Percentiles rank a stretch among this genome's conserved stretches.
Conservation (phyloP, 2,113 vertebrate species). For the Cynocephalus volans region DNA sequence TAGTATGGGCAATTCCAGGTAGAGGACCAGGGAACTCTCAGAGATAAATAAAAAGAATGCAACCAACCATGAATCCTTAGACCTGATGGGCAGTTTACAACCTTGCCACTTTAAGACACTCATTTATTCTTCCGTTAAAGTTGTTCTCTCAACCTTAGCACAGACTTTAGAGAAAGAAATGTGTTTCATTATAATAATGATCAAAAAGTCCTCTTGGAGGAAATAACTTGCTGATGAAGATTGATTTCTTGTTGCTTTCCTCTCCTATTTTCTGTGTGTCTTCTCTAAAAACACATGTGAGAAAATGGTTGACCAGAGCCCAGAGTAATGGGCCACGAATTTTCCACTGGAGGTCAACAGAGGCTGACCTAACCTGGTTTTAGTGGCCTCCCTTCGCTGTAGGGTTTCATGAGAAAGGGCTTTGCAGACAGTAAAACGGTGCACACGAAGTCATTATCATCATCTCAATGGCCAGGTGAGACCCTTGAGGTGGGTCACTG, state of each 20-base stretch:
- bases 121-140: conserved; percentile 47
- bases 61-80: conserved; percentile 22
- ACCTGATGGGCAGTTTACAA: conserved; percentile 36
- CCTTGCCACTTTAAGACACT: neutral
- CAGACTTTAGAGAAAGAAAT: conserved; percentile 54
- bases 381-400: neutral
- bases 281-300: conserved; percentile 49
- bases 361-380: conserved; percentile 11
- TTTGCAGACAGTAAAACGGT: neutral
- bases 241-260: conserved; percentile 47
- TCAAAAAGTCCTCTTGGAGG: conserved; percentile 64
- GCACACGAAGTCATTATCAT: neutral
- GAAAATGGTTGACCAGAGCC: neutral
- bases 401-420: neutral
- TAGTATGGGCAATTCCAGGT: conserved; percentile 17
- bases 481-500: neutral
- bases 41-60: conserved; percentile 54
- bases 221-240: conserved; percentile 72
- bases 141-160: conserved; percentile 57
- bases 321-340: conserved; percentile 11
- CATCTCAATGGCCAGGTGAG: neutral
- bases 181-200: conserved; percentile 47
- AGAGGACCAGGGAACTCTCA: neutral
- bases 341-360: neutral
- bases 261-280: conserved; percentile 34